Evolutionary conservation across 1,140 invertebrate species (phyloP).

Genomic region (Contarinia nasturtii): DNA sequence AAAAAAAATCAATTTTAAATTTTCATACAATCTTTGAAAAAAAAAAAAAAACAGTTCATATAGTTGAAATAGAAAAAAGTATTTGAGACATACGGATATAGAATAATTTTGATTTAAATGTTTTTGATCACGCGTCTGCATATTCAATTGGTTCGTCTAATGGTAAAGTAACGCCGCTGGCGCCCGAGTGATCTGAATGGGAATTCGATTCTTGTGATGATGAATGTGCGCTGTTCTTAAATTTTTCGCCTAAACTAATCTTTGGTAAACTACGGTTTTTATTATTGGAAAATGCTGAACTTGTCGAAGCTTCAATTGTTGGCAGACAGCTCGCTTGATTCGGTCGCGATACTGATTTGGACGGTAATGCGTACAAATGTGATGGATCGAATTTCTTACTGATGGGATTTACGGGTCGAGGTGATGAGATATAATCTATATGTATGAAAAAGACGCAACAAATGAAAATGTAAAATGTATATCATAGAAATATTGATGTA

Average conservation of each 20-base stretch:
- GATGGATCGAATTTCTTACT: conserved; percentile 1
- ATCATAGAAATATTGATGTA: no score
- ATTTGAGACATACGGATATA: not conserved
- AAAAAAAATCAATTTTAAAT: no score
- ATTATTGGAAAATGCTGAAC: conserved; percentile 2
- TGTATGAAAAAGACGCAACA: not conserved
- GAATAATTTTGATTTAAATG: not conserved
- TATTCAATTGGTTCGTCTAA: conserved; percentile 21
- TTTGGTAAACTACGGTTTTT: conserved; percentile 5
- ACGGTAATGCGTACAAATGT: no score
- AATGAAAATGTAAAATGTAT: no score
- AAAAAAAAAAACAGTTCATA: not conserved
- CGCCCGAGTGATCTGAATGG: conserved; percentile 21
- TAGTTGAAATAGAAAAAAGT: not conserved
- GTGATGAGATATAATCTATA: not conserved
- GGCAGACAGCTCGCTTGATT: conserved; percentile 10
- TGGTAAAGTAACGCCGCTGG: conserved; percentile 21
- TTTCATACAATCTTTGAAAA: not conserved
- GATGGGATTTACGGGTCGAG: conserved; percentile 1
- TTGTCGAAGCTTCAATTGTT: not conserved
- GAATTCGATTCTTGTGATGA: not conserved
- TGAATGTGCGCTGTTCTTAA: not conserved
- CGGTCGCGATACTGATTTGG: conserved; percentile 1
- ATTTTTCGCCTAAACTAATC: conserved; percentile 2
- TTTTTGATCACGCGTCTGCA: conserved; percentile 10